Conservation (phyloP, 2,113 vertebrate genomes). For the Phylloscopus whistleri region DNA sequence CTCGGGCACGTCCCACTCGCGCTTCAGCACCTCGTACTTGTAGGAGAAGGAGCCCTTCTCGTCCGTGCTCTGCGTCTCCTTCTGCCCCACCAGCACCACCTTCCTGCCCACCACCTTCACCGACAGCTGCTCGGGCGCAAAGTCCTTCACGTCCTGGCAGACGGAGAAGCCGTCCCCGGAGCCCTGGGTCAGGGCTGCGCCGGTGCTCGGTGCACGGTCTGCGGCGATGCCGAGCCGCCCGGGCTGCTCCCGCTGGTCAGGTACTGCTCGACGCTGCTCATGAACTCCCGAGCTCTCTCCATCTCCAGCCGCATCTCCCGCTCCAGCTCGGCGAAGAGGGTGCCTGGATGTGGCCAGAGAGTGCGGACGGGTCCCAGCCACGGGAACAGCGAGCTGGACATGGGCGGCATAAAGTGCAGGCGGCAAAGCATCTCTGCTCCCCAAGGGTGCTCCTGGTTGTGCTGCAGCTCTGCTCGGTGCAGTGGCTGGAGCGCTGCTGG, state of each 20-base stretch:
- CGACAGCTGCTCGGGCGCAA: background rate
- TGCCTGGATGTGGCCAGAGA: conserved; percentile 42
- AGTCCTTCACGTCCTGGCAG: conserved; percentile 31
- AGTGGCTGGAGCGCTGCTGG: background rate
- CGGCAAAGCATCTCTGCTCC: conserved; percentile 53
- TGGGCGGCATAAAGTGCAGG: conserved; percentile 36
- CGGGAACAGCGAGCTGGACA: background rate
- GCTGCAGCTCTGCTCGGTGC: background rate
- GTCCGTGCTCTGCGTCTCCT: background rate
- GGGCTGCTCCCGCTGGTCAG: background rate
- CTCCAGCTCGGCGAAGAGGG: conserved; percentile 52
- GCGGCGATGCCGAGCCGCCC: background rate
- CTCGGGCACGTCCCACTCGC: conserved; percentile 28
- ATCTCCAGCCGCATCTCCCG: conserved; percentile 37
- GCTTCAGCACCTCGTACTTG: conserved; percentile 58
- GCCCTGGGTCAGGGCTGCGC: background rate
- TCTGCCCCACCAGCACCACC: conserved; percentile 49
- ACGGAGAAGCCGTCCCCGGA: conserved; percentile 15
- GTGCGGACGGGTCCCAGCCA: conserved; percentile 51
- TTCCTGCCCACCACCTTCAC: conserved; percentile 61
- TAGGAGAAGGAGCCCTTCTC: conserved; percentile 58
- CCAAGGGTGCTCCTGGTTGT: background rate
- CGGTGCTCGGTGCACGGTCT: background rate
- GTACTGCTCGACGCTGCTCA: conserved; percentile 43
- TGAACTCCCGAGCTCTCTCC: conserved; percentile 39